Evolutionary conservation across 2,888 invertebrate species (phyloP), one percentile per base, ranked within the genome.

Genomic region (Microplitis manilae): DNA sequence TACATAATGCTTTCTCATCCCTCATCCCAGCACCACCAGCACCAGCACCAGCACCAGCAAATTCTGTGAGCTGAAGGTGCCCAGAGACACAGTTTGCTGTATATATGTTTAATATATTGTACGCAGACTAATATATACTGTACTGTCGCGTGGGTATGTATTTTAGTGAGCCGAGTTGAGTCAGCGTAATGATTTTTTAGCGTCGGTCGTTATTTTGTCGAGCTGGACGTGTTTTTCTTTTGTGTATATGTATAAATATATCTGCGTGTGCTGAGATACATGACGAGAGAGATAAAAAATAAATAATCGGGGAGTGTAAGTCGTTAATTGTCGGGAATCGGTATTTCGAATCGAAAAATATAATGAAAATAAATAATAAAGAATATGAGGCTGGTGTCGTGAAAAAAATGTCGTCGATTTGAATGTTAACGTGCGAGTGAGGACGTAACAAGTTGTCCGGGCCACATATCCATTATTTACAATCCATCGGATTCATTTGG

Each of bases 1-100:
- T 83, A 83, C 85, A 84, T 84, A 85, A 85, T 84, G 83, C 81
- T 81, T 79, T 84, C 84, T 80, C 87, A 85, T 85, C 85, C 82
- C 85, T 85, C 85, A 86, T 85, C 84, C 85, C 81, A 82, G 80
- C 84, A 84, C 84, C 65, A 50, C 78, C 78, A 79, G 79, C 76
- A 50, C 50, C 50, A 50, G 79, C 65, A 73, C 41, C 17, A 68
- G 9, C 68, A 20, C 41, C 41, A 13, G 17, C 13, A 50, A 30
- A 30, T 30, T 2, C 30, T 30, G 30, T 30, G 30, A 30, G 30
- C 30, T 30, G 30, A 30, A 30, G 30, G 30, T 30, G 30, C 30
- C 0, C 30, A 30, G 9, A 13, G 8, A 50, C 50, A 50, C 50
- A 13, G 9, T 50, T 50, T 13, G 13, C 50, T 50, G 50, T 50